These are phyloP conservation scores for Crenuchus spilurus DNA, from an alignment of 2,797 vertebrate genomes.

Conservation along the genomic window DNA sequence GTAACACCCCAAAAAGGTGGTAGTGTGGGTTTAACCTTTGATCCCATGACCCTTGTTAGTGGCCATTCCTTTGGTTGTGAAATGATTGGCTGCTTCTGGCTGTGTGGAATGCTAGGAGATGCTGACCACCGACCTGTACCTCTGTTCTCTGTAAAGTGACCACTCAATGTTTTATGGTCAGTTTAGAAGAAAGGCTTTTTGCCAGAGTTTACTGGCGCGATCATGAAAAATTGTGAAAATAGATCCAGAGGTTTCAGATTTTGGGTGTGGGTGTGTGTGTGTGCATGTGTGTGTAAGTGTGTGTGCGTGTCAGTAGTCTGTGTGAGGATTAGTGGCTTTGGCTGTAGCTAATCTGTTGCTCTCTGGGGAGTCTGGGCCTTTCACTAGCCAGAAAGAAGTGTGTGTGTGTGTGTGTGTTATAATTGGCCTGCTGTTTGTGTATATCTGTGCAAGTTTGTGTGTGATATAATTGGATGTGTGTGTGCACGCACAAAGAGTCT, in stretches of 20 bases:
- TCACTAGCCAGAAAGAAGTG: conserved; percentile 11
- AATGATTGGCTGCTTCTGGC: conserved; percentile 67
- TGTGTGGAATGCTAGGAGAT: conserved; percentile 48
- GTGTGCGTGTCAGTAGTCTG: conserved; percentile 36
- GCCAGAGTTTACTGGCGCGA: conserved; percentile 7
- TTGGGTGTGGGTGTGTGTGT: conserved; percentile 19
- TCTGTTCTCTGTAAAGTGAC: neutral
- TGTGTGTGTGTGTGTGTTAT: conserved; percentile 18
- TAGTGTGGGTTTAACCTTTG: conserved; percentile 80
- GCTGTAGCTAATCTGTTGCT: conserved; percentile 64
- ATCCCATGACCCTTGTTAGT: conserved; percentile 72
- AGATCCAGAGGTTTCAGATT: conserved; percentile 15
- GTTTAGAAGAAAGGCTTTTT: conserved; percentile 37
- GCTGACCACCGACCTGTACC: conserved; percentile 24
- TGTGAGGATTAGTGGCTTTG: conserved; percentile 56
- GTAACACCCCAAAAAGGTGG: conserved; percentile 74
- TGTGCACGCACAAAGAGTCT: conserved; percentile 4
- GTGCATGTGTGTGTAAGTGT: conserved; percentile 22
- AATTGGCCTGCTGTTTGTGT: conserved; percentile 24
- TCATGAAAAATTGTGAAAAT: conserved; percentile 14
- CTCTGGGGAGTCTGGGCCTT: conserved; percentile 50
- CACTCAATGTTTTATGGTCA: conserved; percentile 33
- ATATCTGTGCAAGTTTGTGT: conserved; percentile 13
- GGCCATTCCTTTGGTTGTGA: conserved; percentile 62
- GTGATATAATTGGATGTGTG: conserved; percentile 3